These are phyloP conservation scores for Campylorhamphus procurvoides DNA, from an alignment of 2,113 vertebrate species.

Conservation along the genomic window DNA sequence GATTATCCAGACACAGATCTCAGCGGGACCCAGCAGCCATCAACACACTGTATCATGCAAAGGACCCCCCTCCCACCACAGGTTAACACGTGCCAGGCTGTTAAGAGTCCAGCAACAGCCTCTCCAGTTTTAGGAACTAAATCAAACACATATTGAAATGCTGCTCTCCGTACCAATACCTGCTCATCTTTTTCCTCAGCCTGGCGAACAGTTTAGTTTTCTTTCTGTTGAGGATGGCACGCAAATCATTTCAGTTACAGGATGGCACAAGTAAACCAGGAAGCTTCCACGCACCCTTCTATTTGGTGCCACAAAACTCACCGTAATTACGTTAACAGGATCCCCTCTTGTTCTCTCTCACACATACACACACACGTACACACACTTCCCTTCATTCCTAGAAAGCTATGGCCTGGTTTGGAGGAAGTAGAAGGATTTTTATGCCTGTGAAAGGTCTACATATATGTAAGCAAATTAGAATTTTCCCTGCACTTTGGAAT, in stretches of 20 bases:
- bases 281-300: not conserved
- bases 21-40: slow-evolving; percentile 45
- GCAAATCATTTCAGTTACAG: slow-evolving; percentile 61
- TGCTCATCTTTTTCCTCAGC: slow-evolving; percentile 83
- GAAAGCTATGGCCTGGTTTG: not conserved
- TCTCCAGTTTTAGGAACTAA: slow-evolving; percentile 32
- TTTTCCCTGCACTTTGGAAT: not conserved
- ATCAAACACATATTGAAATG: not conserved
- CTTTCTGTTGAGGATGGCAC: slow-evolving; percentile 80
- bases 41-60: slow-evolving; percentile 42
- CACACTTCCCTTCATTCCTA: not conserved
- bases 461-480: not conserved
- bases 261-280: slow-evolving; percentile 41
- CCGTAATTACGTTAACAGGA: not conserved
- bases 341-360: not conserved
- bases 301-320: not conserved
- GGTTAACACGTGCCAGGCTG: slow-evolving; percentile 66
- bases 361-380: not conserved
- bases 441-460: not conserved
- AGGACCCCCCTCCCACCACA: slow-evolving; percentile 26
- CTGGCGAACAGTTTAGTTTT: slow-evolving; percentile 84
- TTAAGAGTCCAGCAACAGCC: slow-evolving; percentile 62
- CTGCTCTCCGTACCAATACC: slow-evolving; percentile 72
- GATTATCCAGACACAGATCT: slow-evolving; percentile 55
- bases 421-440: not conserved